Evolutionary conservation across 2,113 vertebrate genomes (phyloP).

Genomic region (Leptosomus discolor): DNA sequence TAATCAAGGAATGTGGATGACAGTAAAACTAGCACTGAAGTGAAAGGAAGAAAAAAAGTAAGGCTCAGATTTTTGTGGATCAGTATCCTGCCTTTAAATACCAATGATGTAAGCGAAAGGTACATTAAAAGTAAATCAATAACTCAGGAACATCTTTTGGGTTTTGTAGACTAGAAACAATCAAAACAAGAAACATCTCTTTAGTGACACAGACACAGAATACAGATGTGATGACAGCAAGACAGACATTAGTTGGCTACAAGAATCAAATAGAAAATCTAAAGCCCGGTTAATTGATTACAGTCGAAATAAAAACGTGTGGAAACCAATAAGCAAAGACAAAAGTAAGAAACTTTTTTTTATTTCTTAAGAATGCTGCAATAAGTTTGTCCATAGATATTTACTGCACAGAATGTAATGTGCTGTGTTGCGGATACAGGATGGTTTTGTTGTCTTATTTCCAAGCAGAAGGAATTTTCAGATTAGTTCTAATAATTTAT

Average conservation of each 20-base stretch:
- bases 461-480: not conserved
- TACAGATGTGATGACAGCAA: conserved; percentile 74
- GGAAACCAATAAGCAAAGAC: not conserved
- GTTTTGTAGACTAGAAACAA: conserved; percentile 46
- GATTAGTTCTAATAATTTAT: not conserved
- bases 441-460: not conserved
- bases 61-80: not conserved
- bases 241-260: conserved; percentile 87
- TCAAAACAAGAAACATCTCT: conserved; percentile 80
- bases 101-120: not conserved
- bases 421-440: not conserved
- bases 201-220: conserved; percentile 90
- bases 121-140: not conserved
- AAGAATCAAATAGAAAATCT: conserved; percentile 74
- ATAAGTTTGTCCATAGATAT: not conserved
- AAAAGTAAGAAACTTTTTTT: conserved; percentile 61
- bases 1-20: conserved; percentile 39
- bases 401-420: not conserved
- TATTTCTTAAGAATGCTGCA: not conserved
- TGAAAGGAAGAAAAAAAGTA: conserved; percentile 66
- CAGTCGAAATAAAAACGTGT: conserved; percentile 71
- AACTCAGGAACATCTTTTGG: not conserved
- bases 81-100: not conserved
- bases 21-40: conserved; percentile 10
- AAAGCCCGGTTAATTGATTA: conserved; percentile 83